phyloP scores from a whole-genome alignment of 2,113 vertebrate genomes.

The Eupsittula cactorum region DNA sequence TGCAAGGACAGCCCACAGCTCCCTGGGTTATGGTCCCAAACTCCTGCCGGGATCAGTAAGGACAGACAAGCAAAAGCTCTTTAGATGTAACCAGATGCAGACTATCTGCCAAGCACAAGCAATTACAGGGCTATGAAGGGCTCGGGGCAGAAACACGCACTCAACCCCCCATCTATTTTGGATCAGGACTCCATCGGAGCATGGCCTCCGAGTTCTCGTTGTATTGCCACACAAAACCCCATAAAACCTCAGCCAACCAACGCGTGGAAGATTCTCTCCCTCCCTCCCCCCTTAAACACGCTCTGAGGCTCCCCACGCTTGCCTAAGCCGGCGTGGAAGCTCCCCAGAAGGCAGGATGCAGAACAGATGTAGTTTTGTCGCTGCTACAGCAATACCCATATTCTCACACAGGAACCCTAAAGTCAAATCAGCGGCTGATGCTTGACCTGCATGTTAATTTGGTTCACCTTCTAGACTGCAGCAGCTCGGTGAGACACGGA shows the following conservation, averaged over 20 bases:
- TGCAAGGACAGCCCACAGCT: neutral
- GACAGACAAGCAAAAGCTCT: neutral
- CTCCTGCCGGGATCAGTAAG: neutral
- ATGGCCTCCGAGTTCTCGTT: rapidly evolving
- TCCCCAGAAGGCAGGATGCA: neutral
- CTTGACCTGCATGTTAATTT: neutral
- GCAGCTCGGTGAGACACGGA: neutral
- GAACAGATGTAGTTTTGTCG: rapidly evolving
- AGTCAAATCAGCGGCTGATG: neutral
- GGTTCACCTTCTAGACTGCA: neutral
- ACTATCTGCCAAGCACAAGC: neutral
- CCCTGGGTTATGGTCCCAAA: neutral
- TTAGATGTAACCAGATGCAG: rapidly evolving
- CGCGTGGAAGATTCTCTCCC: rapidly evolving
- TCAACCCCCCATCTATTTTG: rapidly evolving
- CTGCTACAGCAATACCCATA: neutral
- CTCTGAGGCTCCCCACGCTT: rapidly evolving
- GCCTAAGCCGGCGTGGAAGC: rapidly evolving
- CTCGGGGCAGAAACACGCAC: rapidly evolving
- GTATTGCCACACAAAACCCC: neutral
- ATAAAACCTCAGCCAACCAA: neutral
- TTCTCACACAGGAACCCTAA: neutral
- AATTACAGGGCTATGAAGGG: neutral
- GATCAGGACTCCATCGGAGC: rapidly evolving
- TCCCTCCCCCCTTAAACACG: rapidly evolving